Evolutionary conservation across 2,797 vertebrate species (phyloP), one percentile per base, ranked within the genome.

Genomic region (Ispidina picta): DNA sequence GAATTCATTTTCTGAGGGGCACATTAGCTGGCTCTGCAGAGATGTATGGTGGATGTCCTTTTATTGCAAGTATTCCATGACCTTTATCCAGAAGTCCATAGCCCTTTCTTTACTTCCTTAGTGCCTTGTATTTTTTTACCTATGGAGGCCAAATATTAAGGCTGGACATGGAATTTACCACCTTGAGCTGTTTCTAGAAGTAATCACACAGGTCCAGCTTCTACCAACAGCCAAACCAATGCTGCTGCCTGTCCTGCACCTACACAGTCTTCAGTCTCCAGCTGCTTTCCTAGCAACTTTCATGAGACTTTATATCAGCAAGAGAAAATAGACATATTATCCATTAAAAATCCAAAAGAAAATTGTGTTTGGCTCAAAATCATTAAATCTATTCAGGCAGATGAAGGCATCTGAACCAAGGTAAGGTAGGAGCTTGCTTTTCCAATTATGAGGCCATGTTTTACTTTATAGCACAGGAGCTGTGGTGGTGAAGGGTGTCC

Each of bases 1-100:
- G 91, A 95, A 73, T 64, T 41, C 41, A 88, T 93, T 93, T 90
- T 56, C 41, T 28, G 90, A 79, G 70, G 26, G 48, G 54, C 1
- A 4, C 62, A 43, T 72, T 70, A 85, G 31, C 19, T 65, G 69
- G 23, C 51, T 85, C 33, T 80, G 43, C 62, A 79, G 73, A 54
- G 73, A 70, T 3, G 6, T 60, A 69, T 5, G 5, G 23, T 75
- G 33, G 33, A 58, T 63, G n/a, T 35, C 60, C 29, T 12, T 43
- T 14, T 64, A 59, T 84, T 63, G 23, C 59, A 87, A 22, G 75
- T 68, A 16, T 66, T 87, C 35, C 69, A 35, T 43, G 6, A 70
- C 37, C 15, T 80, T 72, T 88, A 90, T 12, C 18, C 65, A 85
- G 39, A 72, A 14, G 11, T 20, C 6, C 63, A 54, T n/a, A 77